Evolutionary conservation across 1,140 invertebrate genomes (phyloP).

Genomic region (Tribolium castaneum): DNA sequence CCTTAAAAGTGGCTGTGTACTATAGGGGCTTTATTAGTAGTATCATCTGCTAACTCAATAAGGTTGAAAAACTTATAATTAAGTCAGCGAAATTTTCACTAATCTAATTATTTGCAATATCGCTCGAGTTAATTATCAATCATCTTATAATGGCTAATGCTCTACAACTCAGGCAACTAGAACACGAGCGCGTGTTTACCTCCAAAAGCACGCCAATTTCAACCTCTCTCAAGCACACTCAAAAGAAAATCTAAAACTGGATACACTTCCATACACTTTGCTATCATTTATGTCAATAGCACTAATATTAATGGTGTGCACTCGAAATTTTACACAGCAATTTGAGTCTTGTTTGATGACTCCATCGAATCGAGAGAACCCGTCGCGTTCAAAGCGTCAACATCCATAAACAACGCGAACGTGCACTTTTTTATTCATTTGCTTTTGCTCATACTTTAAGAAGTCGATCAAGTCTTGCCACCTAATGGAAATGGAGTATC

Average conservation of each 20-base stretch:
- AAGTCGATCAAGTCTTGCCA: neutral
- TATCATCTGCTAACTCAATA: slow-evolving; percentile 28
- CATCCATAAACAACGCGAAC: too few relatives aligned
- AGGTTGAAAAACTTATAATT: slow-evolving; percentile 29
- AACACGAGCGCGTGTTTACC: slow-evolving; percentile 1
- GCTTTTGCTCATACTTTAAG: too few relatives aligned
- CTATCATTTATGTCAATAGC: neutral
- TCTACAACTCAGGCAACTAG: neutral
- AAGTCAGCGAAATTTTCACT: slow-evolving; percentile 31
- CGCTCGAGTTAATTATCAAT: slow-evolving; percentile 18
- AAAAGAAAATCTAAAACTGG: neutral
- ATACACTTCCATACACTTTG: neutral
- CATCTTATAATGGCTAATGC: slow-evolving; percentile 12
- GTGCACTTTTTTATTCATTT: too few relatives aligned
- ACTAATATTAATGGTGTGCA: neutral
- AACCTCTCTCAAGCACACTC: neutral
- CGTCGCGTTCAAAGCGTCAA: too few relatives aligned
- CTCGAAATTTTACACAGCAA: neutral
- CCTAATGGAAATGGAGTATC: neutral
- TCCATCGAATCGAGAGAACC: too few relatives aligned
- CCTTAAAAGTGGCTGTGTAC: too few relatives aligned
- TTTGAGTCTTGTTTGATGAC: neutral
- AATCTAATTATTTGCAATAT: slow-evolving; percentile 35
- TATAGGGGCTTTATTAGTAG: too few relatives aligned
- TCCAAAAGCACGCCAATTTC: neutral